Evolutionary conservation across 1,140 invertebrate species (phyloP), one percentile per base, ranked within the genome.

Genomic region (Metopolophium dirhodum): DNA sequence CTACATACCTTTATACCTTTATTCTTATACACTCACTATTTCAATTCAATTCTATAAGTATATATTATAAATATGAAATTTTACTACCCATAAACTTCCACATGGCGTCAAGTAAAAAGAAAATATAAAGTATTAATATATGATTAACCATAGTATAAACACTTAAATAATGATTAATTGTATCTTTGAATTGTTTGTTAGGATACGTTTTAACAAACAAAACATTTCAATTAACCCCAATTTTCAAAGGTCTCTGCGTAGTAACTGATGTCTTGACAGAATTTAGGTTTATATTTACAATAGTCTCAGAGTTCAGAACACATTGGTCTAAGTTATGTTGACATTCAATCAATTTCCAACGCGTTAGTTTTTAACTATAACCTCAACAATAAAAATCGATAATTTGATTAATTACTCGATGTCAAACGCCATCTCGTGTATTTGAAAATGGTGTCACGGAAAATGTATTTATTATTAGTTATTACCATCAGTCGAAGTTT

Each of bases 191-290:
- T 82, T 83, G 22, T 83, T 83, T 23, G 22, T 83, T 83, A 41
- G 37, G 82, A 37, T 41, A 23, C 26, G 14, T 83, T 18, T 87
- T 49, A 47, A 61, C 26, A 61, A 47, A 11, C 85, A 30, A 61
- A 92, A 92, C 45, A 57, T 92, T 83, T 92, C n/a, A 35, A 85
- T 92, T 92, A 92, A 92, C 91, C 77, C 47, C 77, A 92, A 92
- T 92, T 92, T 51, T 9, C 6, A 92, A 54, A 92, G 91, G 91
- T 83, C 91, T 49, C 6, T 37, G 23, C 37, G 37, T 2, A n/a
- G 18, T 83, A 37, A 88, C 47, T 8, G 22, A 57, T 61, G 4
- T 57, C 57, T 57, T 41, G 35, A 41, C 51, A 57, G 23, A 90
- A 57, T 41, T 54, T 37, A 37, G 6, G 14, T 61, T 61, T 61